Evolutionary conservation across 2,888 invertebrate genomes (phyloP).

Genomic region (Hybos culiciformis): DNA sequence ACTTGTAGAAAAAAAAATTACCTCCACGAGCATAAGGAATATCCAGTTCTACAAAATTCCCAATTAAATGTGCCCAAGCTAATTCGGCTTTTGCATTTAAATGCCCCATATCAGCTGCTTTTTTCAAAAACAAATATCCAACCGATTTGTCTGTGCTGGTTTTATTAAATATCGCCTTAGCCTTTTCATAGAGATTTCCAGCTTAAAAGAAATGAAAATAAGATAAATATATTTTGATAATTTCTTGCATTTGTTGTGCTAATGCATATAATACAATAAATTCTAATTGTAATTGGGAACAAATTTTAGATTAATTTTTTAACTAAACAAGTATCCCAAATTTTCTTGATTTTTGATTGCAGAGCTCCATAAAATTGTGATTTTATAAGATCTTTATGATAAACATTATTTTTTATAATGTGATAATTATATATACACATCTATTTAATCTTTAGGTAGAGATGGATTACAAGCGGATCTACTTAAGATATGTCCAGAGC

Average conservation of each 20-base stretch:
- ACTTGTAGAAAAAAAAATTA: not conserved
- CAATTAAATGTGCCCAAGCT: conserved; percentile 81
- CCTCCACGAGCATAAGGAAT: conserved; percentile 61
- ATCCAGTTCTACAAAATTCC: conserved; percentile 64
- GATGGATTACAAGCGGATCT: too few relatives aligned
- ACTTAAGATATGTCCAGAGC: too few relatives aligned
- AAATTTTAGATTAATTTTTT: too few relatives aligned
- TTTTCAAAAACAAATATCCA: conserved; percentile 61
- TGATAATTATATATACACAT: too few relatives aligned
- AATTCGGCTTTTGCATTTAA: conserved; percentile 66
- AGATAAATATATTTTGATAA: conserved; percentile 1
- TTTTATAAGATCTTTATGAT: too few relatives aligned
- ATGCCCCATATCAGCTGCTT: conserved; percentile 72
- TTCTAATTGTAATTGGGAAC: too few relatives aligned
- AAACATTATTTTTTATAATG: too few relatives aligned
- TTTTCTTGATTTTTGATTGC: too few relatives aligned
- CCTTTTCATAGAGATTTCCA: conserved; percentile 58
- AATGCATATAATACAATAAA: not conserved
- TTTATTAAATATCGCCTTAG: conserved; percentile 54
- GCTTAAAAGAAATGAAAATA: conserved; percentile 38
- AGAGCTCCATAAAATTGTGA: too few relatives aligned
- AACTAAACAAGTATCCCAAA: too few relatives aligned
- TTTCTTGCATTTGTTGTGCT: not conserved
- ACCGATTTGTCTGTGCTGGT: conserved; percentile 55
- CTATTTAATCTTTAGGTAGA: not conserved